Evolutionary conservation across 2,113 vertebrate genomes (phyloP).

Genomic region (Dunckerocampus dactyliophorus): DNA sequence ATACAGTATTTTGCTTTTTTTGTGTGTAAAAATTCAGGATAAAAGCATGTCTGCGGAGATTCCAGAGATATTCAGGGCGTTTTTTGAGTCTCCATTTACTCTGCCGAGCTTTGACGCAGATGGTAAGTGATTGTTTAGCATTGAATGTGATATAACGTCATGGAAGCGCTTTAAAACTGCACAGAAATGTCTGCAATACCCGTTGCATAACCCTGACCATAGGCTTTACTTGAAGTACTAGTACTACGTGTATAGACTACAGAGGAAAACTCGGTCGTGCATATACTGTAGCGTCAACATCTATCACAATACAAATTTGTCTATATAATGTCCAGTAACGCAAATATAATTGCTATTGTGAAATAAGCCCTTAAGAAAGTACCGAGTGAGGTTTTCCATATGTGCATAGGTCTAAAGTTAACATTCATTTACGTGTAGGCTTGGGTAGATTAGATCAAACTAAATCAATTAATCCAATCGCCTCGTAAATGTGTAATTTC

Average conservation of each 20-base stretch:
- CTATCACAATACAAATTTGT: too few relatives aligned
- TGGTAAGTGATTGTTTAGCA: constrained; percentile 54
- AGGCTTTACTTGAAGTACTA: neutral
- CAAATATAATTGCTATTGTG: too few relatives aligned
- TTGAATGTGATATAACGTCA: neutral
- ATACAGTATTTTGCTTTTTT: neutral
- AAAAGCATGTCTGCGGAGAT: constrained; percentile 69
- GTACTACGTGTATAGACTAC: neutral
- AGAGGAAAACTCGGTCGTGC: too few relatives aligned
- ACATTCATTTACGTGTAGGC: too few relatives aligned
- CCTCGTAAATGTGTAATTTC: constrained; percentile 1
- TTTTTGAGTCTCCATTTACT: constrained; percentile 83
- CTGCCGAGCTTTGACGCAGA: constrained; percentile 71
- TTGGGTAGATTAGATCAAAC: neutral
- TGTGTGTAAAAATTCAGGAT: neutral
- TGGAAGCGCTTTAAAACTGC: neutral
- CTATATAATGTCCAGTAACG: too few relatives aligned
- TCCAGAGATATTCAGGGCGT: constrained; percentile 84
- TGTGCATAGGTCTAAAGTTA: too few relatives aligned
- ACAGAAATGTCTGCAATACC: neutral
- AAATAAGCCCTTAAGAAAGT: too few relatives aligned
- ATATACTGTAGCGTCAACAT: neutral
- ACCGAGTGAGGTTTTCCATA: too few relatives aligned
- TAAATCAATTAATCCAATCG: neutral
- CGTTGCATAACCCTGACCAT: neutral